These are phyloP conservation scores for Chrysotoxum bicinctum DNA, from an alignment of 2,888 invertebrate genomes.

Conservation along the genomic window DNA sequence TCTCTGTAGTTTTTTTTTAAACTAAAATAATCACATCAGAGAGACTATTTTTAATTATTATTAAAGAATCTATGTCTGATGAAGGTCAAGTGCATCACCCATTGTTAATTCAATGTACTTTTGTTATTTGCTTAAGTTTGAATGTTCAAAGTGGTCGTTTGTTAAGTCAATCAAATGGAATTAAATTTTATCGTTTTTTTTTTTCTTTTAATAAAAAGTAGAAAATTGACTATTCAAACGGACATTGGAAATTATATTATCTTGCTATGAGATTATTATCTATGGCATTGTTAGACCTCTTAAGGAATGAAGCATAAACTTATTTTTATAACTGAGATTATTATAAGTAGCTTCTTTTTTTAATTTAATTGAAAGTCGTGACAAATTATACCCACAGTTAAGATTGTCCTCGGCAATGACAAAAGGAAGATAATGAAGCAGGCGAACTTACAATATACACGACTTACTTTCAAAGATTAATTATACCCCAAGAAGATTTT, in stretches of 20 bases:
- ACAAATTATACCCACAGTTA: slow-evolving; percentile 45
- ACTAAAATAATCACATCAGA: slow-evolving; percentile 39
- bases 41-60: slow-evolving; percentile 62
- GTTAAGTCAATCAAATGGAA: slow-evolving; percentile 26
- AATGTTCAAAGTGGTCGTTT: slow-evolving; percentile 15
- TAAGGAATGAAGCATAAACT: slow-evolving; percentile 41
- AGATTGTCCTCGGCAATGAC: slow-evolving; percentile 8
- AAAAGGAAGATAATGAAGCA: not conserved
- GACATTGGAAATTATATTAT: slow-evolving; percentile 44
- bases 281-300: slow-evolving; percentile 57
- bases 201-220: not conserved
- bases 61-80: slow-evolving; percentile 26
- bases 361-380: slow-evolving; percentile 53
- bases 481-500: not conserved
- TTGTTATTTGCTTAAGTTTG: not conserved
- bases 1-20: not conserved
- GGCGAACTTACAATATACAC: not conserved
- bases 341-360: not conserved
- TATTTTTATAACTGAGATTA: slow-evolving; percentile 3
- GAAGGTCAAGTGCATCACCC: slow-evolving; percentile 62
- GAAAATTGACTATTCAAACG: slow-evolving; percentile 16
- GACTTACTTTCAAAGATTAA: not conserved
- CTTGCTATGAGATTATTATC: slow-evolving; percentile 39
- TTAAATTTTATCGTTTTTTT: slow-evolving; percentile 7
- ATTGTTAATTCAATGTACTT: slow-evolving; percentile 25